phyloP scores from a whole-genome alignment of 2,113 vertebrate species.

The Bungarus multicinctus region DNA sequence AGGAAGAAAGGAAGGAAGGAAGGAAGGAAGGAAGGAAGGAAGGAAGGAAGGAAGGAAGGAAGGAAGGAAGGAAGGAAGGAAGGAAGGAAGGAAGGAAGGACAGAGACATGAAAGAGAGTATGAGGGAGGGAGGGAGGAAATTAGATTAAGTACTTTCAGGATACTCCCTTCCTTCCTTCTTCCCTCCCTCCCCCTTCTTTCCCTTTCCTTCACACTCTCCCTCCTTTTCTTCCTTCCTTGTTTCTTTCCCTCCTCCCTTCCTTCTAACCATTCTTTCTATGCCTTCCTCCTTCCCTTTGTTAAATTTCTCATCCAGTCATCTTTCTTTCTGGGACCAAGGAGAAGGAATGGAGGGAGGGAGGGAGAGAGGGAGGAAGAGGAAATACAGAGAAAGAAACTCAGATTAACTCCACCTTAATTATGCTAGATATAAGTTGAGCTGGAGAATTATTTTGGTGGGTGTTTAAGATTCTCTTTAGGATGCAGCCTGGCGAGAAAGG shows the following conservation, averaged over 20 bases:
- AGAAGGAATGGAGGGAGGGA: too few relatives aligned
- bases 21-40: neutral
- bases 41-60: neutral
- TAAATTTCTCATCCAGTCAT: too few relatives aligned
- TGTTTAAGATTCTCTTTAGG: neutral
- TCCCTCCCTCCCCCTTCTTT: too few relatives aligned
- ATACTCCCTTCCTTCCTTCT: neutral
- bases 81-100: neutral
- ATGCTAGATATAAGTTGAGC: neutral
- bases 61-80: neutral
- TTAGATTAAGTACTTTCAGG: neutral
- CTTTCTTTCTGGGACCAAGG: too few relatives aligned
- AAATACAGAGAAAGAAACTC: neutral
- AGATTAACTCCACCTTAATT: neutral
- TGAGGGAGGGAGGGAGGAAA: neutral
- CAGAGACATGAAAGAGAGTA: neutral
- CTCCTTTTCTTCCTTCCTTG: neutral
- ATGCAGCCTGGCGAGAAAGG: neutral
- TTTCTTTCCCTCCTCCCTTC: too few relatives aligned
- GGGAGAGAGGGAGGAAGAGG: neutral
- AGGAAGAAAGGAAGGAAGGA: neutral
- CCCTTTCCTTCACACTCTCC: too few relatives aligned
- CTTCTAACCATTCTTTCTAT: too few relatives aligned
- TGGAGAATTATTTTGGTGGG: neutral
- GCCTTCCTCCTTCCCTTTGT: too few relatives aligned